Evolutionary conservation across 1,140 invertebrate species (phyloP).

Genomic region (Hesperophylax magnus): DNA sequence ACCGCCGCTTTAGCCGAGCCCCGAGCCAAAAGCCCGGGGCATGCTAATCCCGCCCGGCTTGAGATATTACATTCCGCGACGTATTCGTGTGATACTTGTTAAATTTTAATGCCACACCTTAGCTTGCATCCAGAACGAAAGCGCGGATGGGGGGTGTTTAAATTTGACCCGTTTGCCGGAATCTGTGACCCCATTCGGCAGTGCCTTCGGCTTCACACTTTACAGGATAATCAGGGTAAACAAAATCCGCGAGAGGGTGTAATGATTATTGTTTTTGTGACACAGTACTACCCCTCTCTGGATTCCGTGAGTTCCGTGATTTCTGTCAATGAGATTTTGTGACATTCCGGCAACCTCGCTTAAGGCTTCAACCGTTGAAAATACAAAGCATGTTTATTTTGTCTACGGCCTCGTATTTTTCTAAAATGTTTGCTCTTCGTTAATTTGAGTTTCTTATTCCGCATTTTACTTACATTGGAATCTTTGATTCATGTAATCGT

Average conservation of each 20-base stretch:
- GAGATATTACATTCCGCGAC: conserved; percentile 32
- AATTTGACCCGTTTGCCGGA: conserved; percentile 22
- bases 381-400: conserved; percentile 9
- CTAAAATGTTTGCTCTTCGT: conserved; percentile 10
- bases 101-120: conserved; percentile 20
- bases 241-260: conserved; percentile 51
- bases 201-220: conserved; percentile 29
- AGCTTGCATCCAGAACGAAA: conserved; percentile 20
- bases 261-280: conserved; percentile 53
- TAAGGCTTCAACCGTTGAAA: conserved; percentile 10
- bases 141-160: conserved; percentile 10
- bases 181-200: conserved; percentile 26
- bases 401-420: conserved; percentile 16
- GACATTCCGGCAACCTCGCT: background rate
- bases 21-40: background rate
- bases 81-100: conserved; percentile 32
- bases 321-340: conserved; percentile 27
- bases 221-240: conserved; percentile 49
- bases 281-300: conserved; percentile 5
- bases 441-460: background rate
- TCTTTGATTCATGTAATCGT: no score
- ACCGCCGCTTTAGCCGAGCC: conserved; percentile 31
- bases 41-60: conserved; percentile 24
- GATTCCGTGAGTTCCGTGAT: conserved; percentile 32
- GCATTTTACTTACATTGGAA: no score